phyloP scores from a whole-genome alignment of 2,113 vertebrate species.

The Philantomba maxwellii region DNA sequence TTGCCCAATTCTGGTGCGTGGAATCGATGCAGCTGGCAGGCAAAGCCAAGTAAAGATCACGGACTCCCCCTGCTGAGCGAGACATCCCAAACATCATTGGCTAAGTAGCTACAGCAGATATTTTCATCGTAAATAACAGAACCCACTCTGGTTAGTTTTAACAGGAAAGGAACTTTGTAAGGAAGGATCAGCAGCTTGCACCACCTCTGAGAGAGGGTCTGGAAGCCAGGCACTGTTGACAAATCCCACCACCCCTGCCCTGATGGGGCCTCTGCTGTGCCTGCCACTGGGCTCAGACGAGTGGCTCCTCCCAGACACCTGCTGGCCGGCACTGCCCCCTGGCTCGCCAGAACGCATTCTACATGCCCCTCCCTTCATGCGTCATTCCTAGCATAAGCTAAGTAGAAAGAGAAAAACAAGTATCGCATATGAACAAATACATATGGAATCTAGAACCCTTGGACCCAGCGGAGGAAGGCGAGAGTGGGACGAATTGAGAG shows the following conservation, averaged over 20 bases:
- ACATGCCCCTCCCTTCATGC: not conserved
- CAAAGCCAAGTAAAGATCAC: slow-evolving; percentile 3
- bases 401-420: not conserved
- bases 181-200: not conserved
- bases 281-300: not conserved
- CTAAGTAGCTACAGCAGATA: not conserved
- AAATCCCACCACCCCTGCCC: too few species aligned
- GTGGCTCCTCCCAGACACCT: not conserved
- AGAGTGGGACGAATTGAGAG: not conserved
- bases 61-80: not conserved
- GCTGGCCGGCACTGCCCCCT: not conserved
- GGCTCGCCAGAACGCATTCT: not conserved
- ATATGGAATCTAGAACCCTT: not conserved
- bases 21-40: not conserved
- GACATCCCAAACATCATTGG: not conserved
- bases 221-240: not conserved
- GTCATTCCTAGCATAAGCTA: not conserved
- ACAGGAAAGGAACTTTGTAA: not conserved
- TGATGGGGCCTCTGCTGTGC: not conserved
- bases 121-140: not conserved
- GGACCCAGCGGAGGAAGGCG: not conserved
- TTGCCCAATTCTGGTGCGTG: not conserved
- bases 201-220: not conserved
- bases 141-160: not conserved
- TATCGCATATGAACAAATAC: not conserved